Base-by-base conservation (phyloP, 1,140 invertebrate species). In the Asbolus verrucosus region DNA sequence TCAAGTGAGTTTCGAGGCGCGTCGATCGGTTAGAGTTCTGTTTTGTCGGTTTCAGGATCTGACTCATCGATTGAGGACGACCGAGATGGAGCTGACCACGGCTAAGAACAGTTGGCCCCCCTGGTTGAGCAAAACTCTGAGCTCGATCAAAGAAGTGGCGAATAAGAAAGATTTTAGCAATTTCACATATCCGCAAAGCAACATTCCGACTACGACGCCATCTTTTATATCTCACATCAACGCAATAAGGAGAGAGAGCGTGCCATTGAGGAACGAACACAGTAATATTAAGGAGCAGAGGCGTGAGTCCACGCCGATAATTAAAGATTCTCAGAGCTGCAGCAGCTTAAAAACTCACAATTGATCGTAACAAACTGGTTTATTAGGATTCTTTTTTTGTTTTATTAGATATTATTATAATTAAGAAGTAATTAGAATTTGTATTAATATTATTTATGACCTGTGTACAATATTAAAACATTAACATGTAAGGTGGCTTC, bases 91-190 rank as follows among this genome's bases (percentile, higher is more conserved):
- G 82, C 83, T 95, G 43, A 91, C 94, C 79, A 86, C 89, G 0
- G 89, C 90, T 0, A 91, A 90, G 67, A 91, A 91, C 63, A 88
- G 88, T 18, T 92, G 91, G 85, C 88, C 91, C 1, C 91, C 92
- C 0, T 97, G 95, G 96, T 86, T 97, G 8, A 92, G 93, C 46
- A 96, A 96, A 82, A 97, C 95, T 0, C 83, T 95, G 19, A 80
- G 67, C 43, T 81, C 80, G n/a, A 80, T 81, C 16, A 81, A 81
- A 69, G 80, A 81, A 69, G 79, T 78, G 13, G 75, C 80, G 14
- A 81, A 81, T 39, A 81, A 81, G 65, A 81, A 81, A 50, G 80
- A 81, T 65, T 79, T 81, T 43, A 50, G 75, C 0, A 71, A 69
- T 43, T 74, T 78, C 30, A 46, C 73, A 5, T 69, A 74, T 39